Conservation (phyloP, 2,113 vertebrate species). For the Hemibagrus wyckioides region DNA sequence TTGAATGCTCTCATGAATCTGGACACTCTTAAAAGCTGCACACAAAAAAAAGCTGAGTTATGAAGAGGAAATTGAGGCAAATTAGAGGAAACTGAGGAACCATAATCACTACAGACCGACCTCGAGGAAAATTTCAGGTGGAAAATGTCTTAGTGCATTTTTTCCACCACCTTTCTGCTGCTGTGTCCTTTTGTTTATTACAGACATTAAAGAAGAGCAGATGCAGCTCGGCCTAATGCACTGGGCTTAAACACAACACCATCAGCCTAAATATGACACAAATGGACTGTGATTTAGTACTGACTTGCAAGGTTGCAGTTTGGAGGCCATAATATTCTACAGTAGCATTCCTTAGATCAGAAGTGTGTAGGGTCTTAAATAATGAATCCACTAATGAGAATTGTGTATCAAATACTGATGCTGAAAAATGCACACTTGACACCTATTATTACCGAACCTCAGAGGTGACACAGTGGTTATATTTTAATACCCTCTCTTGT, state of each 20-base stretch:
- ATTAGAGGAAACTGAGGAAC: neutral
- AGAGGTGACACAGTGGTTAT: neutral
- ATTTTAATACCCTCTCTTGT: neutral
- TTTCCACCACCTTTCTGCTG: neutral
- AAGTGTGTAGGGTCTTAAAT: neutral
- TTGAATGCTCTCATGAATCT: neutral
- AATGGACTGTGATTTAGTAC: neutral
- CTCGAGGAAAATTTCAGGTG: neutral
- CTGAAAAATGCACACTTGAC: neutral
- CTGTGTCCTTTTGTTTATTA: constrained; percentile 28
- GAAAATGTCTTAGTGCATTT: neutral
- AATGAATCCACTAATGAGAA: neutral
- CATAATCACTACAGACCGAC: constrained; percentile 8
- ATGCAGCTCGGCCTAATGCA: constrained; percentile 14
- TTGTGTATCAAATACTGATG: neutral
- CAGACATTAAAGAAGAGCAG: constrained; percentile 9
- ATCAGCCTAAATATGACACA: neutral
- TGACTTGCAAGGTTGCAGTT: neutral
- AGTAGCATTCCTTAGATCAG: neutral
- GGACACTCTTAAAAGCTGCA: neutral
- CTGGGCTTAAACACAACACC: neutral
- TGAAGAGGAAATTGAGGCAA: neutral
- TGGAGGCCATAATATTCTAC: neutral
- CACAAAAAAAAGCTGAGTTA: neutral
- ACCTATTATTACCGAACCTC: neutral